Base-by-base conservation (phyloP, 2,113 vertebrate species). In the Hippocampus guttulatus region DNA sequence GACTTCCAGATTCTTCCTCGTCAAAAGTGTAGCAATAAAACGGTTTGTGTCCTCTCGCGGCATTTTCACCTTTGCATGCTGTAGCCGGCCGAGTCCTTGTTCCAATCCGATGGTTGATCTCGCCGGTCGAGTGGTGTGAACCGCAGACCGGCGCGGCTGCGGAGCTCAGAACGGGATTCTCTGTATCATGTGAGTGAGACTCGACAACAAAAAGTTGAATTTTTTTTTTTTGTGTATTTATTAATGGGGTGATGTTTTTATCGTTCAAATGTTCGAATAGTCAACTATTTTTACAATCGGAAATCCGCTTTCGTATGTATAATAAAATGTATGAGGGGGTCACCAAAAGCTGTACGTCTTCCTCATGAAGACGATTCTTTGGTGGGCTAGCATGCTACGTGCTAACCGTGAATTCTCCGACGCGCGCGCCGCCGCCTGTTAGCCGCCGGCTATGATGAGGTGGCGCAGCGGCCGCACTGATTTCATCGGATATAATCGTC, bases 21-120 rank as follows among this genome's bases (percentile, higher is more conserved):
- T 88, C 83, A 74, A 86, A 38, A 81, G 86, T 88, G 88, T 90
- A 91, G 90, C 90, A 91, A 91, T 91, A 91, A 90, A 68, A 75
- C 78, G 5, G 73, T 82, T 73, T n/a, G 79, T 82, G 68, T 84
- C 73, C 75, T 73, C 15, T 73, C 69, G 85, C 82, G 62, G 66
- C 83, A 86, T 60, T 5, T n/a, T 18, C 57, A 8, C 38, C 74
- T 57, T 68, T 83, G 90, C 90, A 89, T 90, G 88, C 87, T 74
- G 86, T 87, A 84, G 80, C 84, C 82, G 64, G 79, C 81, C 76
- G 81, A 80, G 74, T 71, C 75, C 67, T 76, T 33, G 67, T 79
- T 82, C 73, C 79, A 87, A 87, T 82, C 84, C 75, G 75, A 81
- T 87, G 69, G 81, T 89, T 78, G 81, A 85, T 84, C 85, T 88